A percentile compares a stretch with the other conserved stretches of the same genome.
Conservation (phyloP, 2,113 vertebrate species). For the Laterallus jamaicensis region DNA sequence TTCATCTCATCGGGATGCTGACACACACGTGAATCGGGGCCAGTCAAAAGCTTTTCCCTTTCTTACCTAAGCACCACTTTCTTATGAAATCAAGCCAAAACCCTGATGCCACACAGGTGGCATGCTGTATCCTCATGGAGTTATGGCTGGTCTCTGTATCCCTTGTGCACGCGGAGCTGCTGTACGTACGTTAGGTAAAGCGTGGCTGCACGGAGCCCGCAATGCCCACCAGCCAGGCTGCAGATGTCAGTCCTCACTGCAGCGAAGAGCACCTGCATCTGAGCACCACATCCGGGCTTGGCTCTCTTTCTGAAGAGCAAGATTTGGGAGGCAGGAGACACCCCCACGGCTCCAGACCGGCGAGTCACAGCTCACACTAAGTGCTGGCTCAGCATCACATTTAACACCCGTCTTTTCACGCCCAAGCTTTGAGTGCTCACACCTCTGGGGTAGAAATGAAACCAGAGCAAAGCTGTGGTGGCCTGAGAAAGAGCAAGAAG, state of each 20-base stretch:
- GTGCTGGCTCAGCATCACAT: neutral
- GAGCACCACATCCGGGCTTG: neutral
- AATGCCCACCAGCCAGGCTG: neutral
- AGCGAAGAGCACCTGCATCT: neutral
- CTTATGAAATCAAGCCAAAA: neutral
- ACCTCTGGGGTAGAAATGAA: neutral
- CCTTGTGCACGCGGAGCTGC: rapidly evolving
- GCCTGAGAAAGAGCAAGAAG: rapidly evolving
- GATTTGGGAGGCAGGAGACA: neutral
- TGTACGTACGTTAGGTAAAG: rapidly evolving
- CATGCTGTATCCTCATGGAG: neutral
- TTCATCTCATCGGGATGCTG: neutral
- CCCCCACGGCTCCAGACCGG: rapidly evolving
- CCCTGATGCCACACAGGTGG: neutral
- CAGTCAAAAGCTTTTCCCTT: neutral
- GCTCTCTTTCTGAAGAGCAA: rapidly evolving
- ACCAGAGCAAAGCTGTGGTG: neutral
- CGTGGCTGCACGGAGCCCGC: rapidly evolving
- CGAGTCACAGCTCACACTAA: neutral
- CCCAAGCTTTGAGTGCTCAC: neutral
- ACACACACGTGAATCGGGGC: neutral
- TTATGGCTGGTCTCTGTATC: neutral
- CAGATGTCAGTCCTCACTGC: neutral
- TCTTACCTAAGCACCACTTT: neutral
- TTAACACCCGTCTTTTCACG: neutral